Evolutionary conservation across 2,888 invertebrate genomes (phyloP), one percentile per base, ranked within the genome.

Genomic region (Parascotia fuliginaria): DNA sequence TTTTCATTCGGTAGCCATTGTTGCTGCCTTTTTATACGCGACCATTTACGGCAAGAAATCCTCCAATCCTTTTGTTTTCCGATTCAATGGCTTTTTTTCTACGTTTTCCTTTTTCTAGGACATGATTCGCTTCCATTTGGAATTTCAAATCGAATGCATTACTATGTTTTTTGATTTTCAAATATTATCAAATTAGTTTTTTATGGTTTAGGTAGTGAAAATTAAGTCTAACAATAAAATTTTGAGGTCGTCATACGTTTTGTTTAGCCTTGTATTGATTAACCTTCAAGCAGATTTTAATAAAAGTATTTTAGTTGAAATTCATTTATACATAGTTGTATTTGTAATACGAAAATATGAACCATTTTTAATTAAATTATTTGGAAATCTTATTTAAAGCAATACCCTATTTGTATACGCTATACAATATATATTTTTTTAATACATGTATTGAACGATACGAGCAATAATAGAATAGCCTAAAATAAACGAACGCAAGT

Each of bases 11-110:
- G 41, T 50, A 34, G 48, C 72, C 60, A 78, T 81, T 84, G 77
- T 66, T 60, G 55, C 70, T 43, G 64, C 72, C 73, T 75, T 79
- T 81, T 75, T 77, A 73, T 70, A 66, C 65, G 58, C 66, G 58
- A 51, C 70, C 74, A 76, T 82, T 76, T 78, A 69, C 65, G 65
- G 71, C 63, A 75, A 77, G 74, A 78, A 73, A 72, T 75, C 60
- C 58, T 61, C 47, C 60, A 57, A 62, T 61, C 61, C 76, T 75
- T 82, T 83, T 83, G 81, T 84, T 81, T 80, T 77, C 58, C 72
- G 65, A 73, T 71, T 74, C 72, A 67, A 75, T 71, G 69, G 67
- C 48, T 65, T 47, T 65, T 49, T 49, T n/a, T n/a, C n/a, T 49
- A 52, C 50, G 38, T 42, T 73, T 62, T 67, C 60, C 64, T 51